Evolutionary conservation across 2,888 invertebrate genomes (phyloP), one percentile per base, ranked within the genome.

Genomic region (Megastigmus dorsalis): DNA sequence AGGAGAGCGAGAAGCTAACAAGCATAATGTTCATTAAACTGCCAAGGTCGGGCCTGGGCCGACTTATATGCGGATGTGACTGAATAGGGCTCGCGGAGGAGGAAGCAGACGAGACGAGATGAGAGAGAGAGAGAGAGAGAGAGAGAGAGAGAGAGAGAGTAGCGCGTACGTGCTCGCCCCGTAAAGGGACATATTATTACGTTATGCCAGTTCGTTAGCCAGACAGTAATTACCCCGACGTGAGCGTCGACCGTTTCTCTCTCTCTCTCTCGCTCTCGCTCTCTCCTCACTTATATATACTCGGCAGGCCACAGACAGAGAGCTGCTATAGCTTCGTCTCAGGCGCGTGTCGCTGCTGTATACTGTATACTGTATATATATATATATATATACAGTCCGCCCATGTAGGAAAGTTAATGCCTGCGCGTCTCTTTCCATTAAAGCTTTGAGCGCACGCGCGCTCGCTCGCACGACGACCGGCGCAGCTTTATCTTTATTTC

Each of bases 11-110:
- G n/a, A n/a, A 78, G 78, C 82, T 82, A 82, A 82, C 81, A 81
- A 79, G 82, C 81, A 79, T 83, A 81, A 82, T 82, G 82, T 82
- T 82, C 81, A 82, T 82, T 81, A 81, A 81, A 81, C 80, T 76
- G 80, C 75, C 75, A 66, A n/a, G 75, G 52, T 36, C 20, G 41
- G 15, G 13, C 54, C 50, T n/a, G n/a, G n/a, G n/a, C n/a, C n/a
- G n/a, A n/a, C n/a, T n/a, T n/a, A n/a, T n/a, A n/a, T n/a, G n/a
- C n/a, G n/a, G n/a, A n/a, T n/a, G n/a, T n/a, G n/a, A n/a, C n/a
- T n/a, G n/a, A n/a, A n/a, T n/a, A n/a, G 57, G 30, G 48, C n/a
- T 9, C 18, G 9, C 10, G 13, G 65, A n/a, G n/a, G n/a, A n/a
- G n/a, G n/a, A n/a, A n/a, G n/a, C n/a, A n/a, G n/a, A n/a, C n/a